Evolutionary conservation across 2,797 vertebrate species (phyloP).

Genomic region (Danio kyathit): DNA sequence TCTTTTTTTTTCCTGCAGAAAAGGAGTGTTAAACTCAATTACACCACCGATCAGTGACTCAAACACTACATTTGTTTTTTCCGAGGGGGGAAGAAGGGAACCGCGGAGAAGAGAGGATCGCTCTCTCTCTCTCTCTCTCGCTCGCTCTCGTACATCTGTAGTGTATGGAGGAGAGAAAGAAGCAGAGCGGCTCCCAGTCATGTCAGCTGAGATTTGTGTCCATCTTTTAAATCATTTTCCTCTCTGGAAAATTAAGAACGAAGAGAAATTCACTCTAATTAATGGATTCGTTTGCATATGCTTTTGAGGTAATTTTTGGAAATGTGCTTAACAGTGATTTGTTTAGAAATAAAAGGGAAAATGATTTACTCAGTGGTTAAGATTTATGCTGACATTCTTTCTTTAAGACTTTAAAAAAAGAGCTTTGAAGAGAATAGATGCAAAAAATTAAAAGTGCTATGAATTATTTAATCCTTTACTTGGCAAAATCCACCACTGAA

Average conservation of each 20-base stretch:
- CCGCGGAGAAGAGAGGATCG: slow-evolving; percentile 51
- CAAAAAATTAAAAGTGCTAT: not conserved
- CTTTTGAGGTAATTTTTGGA: slow-evolving; percentile 64
- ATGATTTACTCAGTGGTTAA: slow-evolving; percentile 70
- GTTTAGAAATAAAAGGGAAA: slow-evolving; percentile 73
- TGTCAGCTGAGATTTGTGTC: slow-evolving; percentile 83
- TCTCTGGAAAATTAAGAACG: slow-evolving; percentile 85
- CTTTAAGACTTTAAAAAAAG: slow-evolving; percentile 10
- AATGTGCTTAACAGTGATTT: slow-evolving; percentile 69
- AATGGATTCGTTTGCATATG: slow-evolving; percentile 74
- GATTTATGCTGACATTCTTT: slow-evolving; percentile 23
- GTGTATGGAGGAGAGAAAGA: slow-evolving; percentile 63
- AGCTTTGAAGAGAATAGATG: not conserved
- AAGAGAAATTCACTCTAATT: slow-evolving; percentile 77
- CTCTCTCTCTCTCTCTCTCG: slow-evolving; percentile 49
- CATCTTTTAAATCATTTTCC: slow-evolving; percentile 84
- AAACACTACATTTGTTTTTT: slow-evolving; percentile 83
- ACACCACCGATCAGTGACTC: slow-evolving; percentile 82
- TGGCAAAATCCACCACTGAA: not conserved
- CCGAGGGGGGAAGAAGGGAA: slow-evolving; percentile 67
- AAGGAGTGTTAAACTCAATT: slow-evolving; percentile 87
- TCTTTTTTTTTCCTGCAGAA: slow-evolving; percentile 75
- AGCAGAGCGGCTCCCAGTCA: slow-evolving; percentile 73
- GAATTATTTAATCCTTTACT: not conserved
- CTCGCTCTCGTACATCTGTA: slow-evolving; percentile 63